Percentiles rank a stretch among this genome's conserved stretches.
phyloP scores from a whole-genome alignment of 2,888 invertebrate species.

The Phyto melanocephala region DNA sequence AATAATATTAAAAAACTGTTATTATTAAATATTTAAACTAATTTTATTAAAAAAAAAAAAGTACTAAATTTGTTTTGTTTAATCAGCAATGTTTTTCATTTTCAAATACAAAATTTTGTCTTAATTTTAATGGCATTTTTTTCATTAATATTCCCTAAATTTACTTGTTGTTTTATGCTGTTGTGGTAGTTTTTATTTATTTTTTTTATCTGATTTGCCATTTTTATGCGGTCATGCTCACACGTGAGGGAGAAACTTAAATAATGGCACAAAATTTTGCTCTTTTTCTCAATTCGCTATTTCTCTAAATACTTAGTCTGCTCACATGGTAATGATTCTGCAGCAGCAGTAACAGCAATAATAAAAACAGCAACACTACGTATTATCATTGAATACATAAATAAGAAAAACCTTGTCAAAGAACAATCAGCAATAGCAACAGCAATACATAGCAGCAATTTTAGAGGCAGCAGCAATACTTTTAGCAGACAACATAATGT shows the following conservation, averaged over 20 bases:
- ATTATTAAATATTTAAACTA: too few species aligned
- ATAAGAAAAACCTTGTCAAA: constrained; percentile 47
- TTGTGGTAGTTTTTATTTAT: neutral
- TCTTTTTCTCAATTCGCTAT: constrained; percentile 10
- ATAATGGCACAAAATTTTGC: neutral
- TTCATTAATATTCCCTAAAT: too few species aligned
- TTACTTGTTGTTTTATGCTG: too few species aligned
- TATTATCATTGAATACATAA: neutral
- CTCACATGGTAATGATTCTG: constrained; percentile 59
- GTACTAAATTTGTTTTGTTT: too few species aligned
- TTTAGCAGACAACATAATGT: constrained; percentile 38
- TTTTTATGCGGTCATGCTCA: constrained; percentile 7
- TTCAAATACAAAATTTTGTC: too few species aligned
- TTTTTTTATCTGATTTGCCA: neutral
- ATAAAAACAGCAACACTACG: constrained; percentile 24
- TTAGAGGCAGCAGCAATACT: constrained; percentile 3
- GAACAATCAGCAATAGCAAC: constrained; percentile 41
- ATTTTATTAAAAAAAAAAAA: too few species aligned
- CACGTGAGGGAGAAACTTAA: neutral
- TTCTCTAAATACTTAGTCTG: neutral
- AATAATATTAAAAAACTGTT: too few species aligned
- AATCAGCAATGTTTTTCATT: too few species aligned
- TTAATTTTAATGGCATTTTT: too few species aligned
- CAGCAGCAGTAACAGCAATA: constrained; percentile 28
- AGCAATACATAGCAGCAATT: constrained; percentile 37